Evolutionary conservation across 2,797 vertebrate species (phyloP), one percentile per base, ranked within the genome.

Genomic region (Potorous gilbertii): DNA sequence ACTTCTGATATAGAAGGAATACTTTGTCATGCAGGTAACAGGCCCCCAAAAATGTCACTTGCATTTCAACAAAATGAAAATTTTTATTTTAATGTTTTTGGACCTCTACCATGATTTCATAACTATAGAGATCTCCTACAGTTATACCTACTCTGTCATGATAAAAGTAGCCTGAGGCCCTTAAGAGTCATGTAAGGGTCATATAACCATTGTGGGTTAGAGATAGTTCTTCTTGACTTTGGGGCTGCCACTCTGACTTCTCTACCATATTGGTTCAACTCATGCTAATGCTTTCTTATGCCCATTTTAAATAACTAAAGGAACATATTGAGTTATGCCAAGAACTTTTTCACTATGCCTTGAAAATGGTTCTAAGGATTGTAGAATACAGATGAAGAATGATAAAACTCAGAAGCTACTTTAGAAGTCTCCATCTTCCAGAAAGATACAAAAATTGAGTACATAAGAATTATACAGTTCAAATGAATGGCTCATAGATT

Each of bases 301-400:
- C 27, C 40, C 46, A 27, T 46, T 81, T 81, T 46, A 46, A 98
- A 97, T 95, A 92, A 95, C 66, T 56, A 95, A 95, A 92, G 95
- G 98, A 98, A 93, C 54, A 96, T 34, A 9, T 13, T 13, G 3
- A 91, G 10, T 92, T 93, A 89, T 89, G 56, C 18, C 50, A 8
- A 54, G 2, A 92, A 46, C 12, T 90, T 62, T 50, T 55, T 54
- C 31, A 56, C n/a, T 52, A 40, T 12, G 11, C 0, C 46, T 1
- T 12, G 9, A 21, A 6, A 50, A 1, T 0, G 12, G 0, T 5
- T 28, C 24, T 34, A 59, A 50, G 28, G 46, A 46, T 31, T 52
- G 6, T 5, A 54, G 29, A 8, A 1, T 2, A 1, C 3, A 56
- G 59, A 6, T 34, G 6, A 12, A 1, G 14, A 56, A 14, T 0